Evolutionary conservation across 2,797 vertebrate species (phyloP).

Genomic region (Diglossa cyanea): DNA sequence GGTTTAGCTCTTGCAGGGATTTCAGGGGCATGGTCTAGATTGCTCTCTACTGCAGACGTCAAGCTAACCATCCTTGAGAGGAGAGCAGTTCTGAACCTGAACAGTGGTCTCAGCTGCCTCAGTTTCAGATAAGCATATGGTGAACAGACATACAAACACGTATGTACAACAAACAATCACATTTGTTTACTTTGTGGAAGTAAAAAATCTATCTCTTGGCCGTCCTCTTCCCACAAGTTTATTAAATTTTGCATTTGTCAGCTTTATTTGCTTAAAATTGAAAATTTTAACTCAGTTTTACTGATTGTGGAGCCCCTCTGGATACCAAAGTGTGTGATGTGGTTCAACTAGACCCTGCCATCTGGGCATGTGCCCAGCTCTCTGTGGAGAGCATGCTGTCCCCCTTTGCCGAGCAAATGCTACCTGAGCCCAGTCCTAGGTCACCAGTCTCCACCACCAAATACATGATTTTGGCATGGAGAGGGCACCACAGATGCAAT

Average conservation of each 20-base stretch:
- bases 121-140: not conserved
- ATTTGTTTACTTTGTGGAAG: not conserved
- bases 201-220: not conserved
- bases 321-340: not conserved
- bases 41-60: not conserved
- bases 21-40: not conserved
- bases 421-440: not conserved
- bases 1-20: not conserved
- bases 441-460: not conserved
- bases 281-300: not conserved
- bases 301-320: not conserved
- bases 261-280: not conserved
- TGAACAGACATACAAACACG: not conserved
- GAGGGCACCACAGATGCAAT: not conserved
- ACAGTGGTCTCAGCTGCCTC: not conserved
- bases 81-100: not conserved
- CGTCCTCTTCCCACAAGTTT: not conserved
- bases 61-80: not conserved
- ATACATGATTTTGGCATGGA: not conserved
- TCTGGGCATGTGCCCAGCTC: not conserved
- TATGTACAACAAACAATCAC: too few species aligned
- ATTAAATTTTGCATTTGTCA: not conserved
- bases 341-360: not conserved
- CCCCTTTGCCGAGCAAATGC: not conserved
- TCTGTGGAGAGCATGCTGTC: not conserved